Percentiles rank a stretch among this genome's conserved stretches.
These are phyloP conservation scores for Bufo bufo DNA, from an alignment of 2,113 vertebrate species.

Conservation along the genomic window DNA sequence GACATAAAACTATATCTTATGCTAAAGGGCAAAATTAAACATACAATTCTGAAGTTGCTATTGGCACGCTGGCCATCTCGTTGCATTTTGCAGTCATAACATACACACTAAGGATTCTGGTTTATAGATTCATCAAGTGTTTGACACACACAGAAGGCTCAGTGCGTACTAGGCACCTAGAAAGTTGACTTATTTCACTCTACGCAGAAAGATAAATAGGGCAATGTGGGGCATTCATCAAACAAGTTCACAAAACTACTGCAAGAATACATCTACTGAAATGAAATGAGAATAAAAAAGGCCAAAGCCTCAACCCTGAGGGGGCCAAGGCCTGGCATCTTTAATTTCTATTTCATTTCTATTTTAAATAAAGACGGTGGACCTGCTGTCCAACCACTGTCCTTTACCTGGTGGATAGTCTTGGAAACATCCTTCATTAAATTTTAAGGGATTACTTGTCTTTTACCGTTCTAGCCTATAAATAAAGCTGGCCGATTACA, in stretches of 20 bases:
- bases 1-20: neutral
- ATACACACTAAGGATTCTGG: neutral
- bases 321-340: neutral
- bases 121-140: neutral
- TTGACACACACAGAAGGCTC: neutral
- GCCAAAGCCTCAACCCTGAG: neutral
- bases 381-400: neutral
- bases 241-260: neutral
- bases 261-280: neutral
- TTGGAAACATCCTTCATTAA: neutral
- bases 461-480: neutral
- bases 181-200: constrained; percentile 7
- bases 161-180: neutral
- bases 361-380: neutral
- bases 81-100: neutral
- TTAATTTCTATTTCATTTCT: neutral
- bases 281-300: neutral
- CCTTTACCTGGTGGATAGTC: neutral
- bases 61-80: neutral
- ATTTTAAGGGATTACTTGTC: neutral
- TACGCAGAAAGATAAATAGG: neutral
- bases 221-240: neutral
- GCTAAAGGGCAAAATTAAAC: neutral
- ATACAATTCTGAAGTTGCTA: neutral
- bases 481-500: neutral